Evolutionary conservation across 2,113 vertebrate species (phyloP).

Genomic region (Upupa epops): DNA sequence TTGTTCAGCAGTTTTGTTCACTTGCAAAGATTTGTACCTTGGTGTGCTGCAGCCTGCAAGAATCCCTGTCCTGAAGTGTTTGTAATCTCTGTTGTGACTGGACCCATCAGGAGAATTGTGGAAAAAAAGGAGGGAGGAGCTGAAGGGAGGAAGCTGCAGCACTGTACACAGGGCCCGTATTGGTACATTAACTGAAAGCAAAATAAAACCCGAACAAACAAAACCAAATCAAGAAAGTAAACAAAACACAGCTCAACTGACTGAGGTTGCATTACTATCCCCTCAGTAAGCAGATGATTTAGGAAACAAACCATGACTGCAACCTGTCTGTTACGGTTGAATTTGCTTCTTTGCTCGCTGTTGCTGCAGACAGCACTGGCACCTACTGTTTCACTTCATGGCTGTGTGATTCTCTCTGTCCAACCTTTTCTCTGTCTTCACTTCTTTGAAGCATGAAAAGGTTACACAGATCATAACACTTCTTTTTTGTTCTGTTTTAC

Average conservation of each 20-base stretch:
- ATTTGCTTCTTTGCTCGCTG: not conserved
- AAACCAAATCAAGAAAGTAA: not conserved
- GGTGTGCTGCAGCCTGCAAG: rapidly evolving
- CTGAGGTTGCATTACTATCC: not conserved
- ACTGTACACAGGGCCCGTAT: not conserved
- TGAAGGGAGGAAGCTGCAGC: not conserved
- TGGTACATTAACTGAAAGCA: not conserved
- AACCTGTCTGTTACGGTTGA: rapidly evolving
- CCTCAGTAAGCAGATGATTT: not conserved
- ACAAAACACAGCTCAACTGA: not conserved
- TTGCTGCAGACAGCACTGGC: not conserved
- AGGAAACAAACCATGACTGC: not conserved
- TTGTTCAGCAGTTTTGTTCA: not conserved
- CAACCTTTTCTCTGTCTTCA: not conserved
- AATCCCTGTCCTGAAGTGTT: not conserved
- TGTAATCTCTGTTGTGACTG: not conserved
- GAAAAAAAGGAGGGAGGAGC: not conserved
- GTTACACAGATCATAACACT: not conserved
- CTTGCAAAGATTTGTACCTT: not conserved
- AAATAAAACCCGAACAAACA: not conserved
- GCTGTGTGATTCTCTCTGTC: not conserved
- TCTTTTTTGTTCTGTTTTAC: not conserved
- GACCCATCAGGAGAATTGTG: not conserved
- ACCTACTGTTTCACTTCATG: not conserved
- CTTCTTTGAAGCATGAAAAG: not conserved